These are phyloP conservation scores for Calameuta idolon DNA, from an alignment of 2,888 invertebrate genomes.

Conservation along the genomic window DNA sequence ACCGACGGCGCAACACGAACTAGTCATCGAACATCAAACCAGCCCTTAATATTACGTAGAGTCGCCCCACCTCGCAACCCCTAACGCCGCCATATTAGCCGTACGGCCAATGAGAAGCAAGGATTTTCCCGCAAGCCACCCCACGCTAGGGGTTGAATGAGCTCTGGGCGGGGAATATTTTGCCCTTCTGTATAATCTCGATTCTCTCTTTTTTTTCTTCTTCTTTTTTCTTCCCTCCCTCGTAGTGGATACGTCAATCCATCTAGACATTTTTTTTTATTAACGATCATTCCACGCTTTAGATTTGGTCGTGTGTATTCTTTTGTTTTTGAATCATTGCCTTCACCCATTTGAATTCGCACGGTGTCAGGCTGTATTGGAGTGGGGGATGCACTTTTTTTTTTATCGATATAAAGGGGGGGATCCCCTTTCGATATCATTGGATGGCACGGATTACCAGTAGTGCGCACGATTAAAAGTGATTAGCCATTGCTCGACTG, in stretches of 20 bases:
- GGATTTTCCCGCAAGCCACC: conserved; percentile 62
- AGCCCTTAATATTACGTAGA: conserved; percentile 62
- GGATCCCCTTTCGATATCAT: neutral
- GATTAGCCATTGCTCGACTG: conserved; percentile 3
- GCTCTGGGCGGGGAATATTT: conserved; percentile 65
- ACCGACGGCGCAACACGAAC: conserved; percentile 70
- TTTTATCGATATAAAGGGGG: neutral
- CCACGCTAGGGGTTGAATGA: conserved; percentile 61
- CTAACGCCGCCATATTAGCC: conserved; percentile 67
- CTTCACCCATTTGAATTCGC: neutral
- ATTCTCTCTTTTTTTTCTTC: conserved; percentile 23
- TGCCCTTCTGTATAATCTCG: conserved; percentile 59
- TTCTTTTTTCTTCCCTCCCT: conserved; percentile 19
- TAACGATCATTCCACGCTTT: neutral
- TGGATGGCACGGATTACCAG: conserved; percentile 4
- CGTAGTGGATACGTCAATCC: conserved; percentile 1
- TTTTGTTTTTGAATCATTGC: neutral
- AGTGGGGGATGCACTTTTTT: neutral
- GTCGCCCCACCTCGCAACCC: conserved; percentile 54
- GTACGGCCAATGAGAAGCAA: conserved; percentile 66
- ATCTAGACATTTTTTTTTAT: neutral
- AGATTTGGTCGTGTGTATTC: neutral
- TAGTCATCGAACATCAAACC: conserved; percentile 63
- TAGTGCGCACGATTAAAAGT: neutral
- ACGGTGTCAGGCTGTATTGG: neutral